These are phyloP conservation scores for Corythucha ciliata DNA, from an alignment of 2,888 invertebrate species.

Conservation along the genomic window DNA sequence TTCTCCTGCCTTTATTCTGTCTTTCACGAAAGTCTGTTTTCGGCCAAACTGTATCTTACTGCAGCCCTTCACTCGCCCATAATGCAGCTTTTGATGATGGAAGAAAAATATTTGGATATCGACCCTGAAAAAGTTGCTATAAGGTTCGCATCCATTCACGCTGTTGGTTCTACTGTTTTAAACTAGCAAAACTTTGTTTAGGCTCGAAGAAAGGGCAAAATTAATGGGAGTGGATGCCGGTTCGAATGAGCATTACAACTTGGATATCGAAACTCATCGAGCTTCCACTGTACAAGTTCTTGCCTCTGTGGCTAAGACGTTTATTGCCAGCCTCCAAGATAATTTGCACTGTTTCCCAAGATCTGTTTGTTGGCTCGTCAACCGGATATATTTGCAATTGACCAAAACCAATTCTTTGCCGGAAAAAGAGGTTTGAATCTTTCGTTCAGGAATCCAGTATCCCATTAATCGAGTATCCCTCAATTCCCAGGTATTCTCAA, in stretches of 20 bases:
- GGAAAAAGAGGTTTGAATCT: constrained; percentile 45
- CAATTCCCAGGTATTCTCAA: constrained; percentile 43
- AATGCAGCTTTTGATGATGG: constrained; percentile 79
- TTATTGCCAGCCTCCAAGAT: constrained; percentile 70
- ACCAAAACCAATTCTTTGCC: constrained; percentile 51
- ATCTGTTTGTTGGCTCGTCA: constrained; percentile 79
- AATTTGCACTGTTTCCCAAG: constrained; percentile 87
- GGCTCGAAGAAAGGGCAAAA: constrained; percentile 47
- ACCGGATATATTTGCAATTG: constrained; percentile 66
- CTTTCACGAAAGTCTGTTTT: constrained; percentile 79
- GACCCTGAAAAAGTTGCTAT: constrained; percentile 78
- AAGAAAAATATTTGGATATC: constrained; percentile 80
- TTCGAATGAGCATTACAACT: constrained; percentile 59
- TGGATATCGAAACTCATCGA: constrained; percentile 67
- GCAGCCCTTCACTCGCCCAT: constrained; percentile 87
- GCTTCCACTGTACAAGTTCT: constrained; percentile 69
- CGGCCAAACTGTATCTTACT: constrained; percentile 85
- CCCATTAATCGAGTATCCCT: neutral
- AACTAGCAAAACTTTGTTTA: constrained; percentile 31
- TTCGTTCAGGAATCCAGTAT: neutral
- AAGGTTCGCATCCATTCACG: constrained; percentile 43
- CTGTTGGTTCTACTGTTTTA: neutral
- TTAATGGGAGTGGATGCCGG: constrained; percentile 71
- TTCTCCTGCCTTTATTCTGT: constrained; percentile 78
- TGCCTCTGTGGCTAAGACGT: constrained; percentile 65